Base-by-base conservation (phyloP, 92 coral and sea anemone species). In the Blastomussa wellsi region DNA sequence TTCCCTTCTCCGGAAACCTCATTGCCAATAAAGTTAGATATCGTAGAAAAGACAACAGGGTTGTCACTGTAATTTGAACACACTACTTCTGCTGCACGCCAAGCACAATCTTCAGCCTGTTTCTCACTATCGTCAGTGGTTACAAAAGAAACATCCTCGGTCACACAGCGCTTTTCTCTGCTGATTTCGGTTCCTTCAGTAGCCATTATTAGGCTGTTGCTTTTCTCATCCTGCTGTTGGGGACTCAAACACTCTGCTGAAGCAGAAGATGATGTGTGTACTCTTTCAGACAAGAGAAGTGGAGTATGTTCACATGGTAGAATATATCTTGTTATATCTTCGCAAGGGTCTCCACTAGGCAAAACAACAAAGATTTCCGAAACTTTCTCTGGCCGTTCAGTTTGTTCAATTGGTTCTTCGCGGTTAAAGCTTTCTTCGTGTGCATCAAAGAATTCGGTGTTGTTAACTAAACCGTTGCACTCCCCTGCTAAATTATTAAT, bases 121-220 rank as follows among this genome's bases (percentile, higher is more conserved):
- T 38, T 65, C 4, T 24, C 53, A 20, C 52, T 71, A 69, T 1
- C 70, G 33, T 53, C 52, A 15, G 52, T 49, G 33, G 77, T 64
- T 67, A 82, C 85, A 81, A 68, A 71, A 38, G 78, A 82, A 38
- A 72, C 42, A 71, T 82, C 70, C 42, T 82, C 86, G 32, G 6
- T n/a, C 20, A 82, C 51, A 16, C 53, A 47, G 0, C 7, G 38
- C 19, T 16, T 28, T 28, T 82, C 69, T 12, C 22, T 33, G 80
- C 31, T 14, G 10, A 19, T 13, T 52, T 55, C 31, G 8, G 9
- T 17, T 71, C 13, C 24, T 20, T 53, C 70, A 17, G 51, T 5
- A 38, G 19, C 11, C 10, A 3, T 20, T 28, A 22, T 38, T 33
- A 7, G 77, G 36, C 37, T 16, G 7, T 6, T 22, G 26, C n/a